Percentiles rank a stretch among this genome's conserved stretches.
These are phyloP conservation scores for Exephanes ischioxanthus DNA, from an alignment of 2,888 invertebrate species.

Conservation along the genomic window DNA sequence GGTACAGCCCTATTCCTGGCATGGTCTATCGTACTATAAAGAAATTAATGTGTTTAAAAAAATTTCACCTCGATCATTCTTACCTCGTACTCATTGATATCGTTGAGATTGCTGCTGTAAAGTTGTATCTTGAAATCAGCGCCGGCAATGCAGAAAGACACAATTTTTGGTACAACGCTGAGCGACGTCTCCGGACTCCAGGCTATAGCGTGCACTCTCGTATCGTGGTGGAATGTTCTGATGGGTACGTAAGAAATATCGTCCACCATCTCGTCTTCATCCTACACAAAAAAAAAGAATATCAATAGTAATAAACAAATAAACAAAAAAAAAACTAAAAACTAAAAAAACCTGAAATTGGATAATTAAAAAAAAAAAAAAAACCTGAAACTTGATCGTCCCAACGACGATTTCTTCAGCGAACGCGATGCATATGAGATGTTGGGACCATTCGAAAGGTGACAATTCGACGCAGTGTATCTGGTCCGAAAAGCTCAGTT, in stretches of 20 bases:
- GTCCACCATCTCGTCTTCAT: constrained; percentile 86
- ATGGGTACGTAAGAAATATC: constrained; percentile 86
- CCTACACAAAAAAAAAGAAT: constrained; percentile 81
- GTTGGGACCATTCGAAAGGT: constrained; percentile 88
- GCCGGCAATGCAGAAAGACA: constrained; percentile 87
- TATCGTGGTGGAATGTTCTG: constrained; percentile 87
- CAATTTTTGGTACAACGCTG: constrained; percentile 86
- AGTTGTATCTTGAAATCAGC: constrained; percentile 87
- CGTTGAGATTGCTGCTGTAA: constrained; percentile 86
- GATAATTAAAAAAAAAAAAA: constrained; percentile 44
- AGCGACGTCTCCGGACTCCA: constrained; percentile 89
- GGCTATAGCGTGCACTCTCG: constrained; percentile 86
- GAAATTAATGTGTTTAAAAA: too few relatives aligned
- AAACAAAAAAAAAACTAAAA: background rate
- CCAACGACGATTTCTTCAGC: constrained; percentile 87
- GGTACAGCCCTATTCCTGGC: too few relatives aligned
- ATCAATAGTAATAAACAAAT: constrained; percentile 72
- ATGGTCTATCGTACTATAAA: too few relatives aligned
- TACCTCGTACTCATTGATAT: constrained; percentile 85
- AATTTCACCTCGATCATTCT: constrained; percentile 9
- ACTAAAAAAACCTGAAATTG: background rate
- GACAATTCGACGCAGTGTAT: constrained; percentile 88
- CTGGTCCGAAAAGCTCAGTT: constrained; percentile 86
- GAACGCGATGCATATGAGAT: constrained; percentile 88
- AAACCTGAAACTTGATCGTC: constrained; percentile 87